Conservation (phyloP, 2,113 vertebrate genomes). For the Probosciger aterrimus region DNA sequence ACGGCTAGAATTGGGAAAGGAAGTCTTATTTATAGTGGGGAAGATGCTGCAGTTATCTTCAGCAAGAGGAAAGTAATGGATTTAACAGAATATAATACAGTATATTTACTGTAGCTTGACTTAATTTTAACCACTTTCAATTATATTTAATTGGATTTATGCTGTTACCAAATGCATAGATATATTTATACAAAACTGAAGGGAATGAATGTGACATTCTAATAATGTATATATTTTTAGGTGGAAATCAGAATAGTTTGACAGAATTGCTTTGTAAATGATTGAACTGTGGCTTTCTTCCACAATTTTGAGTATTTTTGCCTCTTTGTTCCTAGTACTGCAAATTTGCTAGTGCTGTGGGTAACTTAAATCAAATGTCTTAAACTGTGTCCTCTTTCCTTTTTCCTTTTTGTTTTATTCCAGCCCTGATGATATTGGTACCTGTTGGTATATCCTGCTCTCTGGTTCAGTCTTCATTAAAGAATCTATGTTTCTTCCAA, state of each 20-base stretch:
- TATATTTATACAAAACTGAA: background rate
- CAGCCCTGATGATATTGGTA: constrained; percentile 93
- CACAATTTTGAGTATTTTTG: background rate
- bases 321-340: background rate
- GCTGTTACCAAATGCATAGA: background rate
- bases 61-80: background rate
- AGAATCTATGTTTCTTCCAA: constrained; percentile 98
- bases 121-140: background rate
- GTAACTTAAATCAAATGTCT: background rate
- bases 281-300: background rate
- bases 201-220: background rate
- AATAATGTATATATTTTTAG: background rate
- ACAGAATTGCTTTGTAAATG: background rate
- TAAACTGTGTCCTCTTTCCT: background rate
- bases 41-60: background rate
- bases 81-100: accelerated
- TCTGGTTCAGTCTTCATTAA: constrained; percentile 99
- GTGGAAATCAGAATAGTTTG: background rate
- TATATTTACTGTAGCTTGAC: background rate
- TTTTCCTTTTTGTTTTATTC: background rate
- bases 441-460: constrained; percentile 98
- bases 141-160: background rate
- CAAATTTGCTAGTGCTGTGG: background rate
- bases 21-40: background rate
- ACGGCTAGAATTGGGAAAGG: background rate